Conservation (phyloP, 2,888 invertebrate species). For the Lapara coniferarum region DNA sequence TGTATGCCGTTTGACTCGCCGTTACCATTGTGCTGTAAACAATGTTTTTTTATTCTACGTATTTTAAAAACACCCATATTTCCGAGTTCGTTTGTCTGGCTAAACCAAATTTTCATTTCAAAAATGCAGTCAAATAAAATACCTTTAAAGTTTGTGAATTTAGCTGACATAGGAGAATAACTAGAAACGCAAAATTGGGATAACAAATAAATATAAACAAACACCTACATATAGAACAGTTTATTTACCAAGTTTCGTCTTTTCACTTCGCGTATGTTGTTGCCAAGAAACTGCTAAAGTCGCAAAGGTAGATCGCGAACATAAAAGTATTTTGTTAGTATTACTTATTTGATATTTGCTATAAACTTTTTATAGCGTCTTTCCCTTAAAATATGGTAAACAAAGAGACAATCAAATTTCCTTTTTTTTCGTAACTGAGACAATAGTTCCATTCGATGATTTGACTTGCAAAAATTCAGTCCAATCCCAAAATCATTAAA, state of each 20-base stretch:
- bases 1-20: too few relatives aligned
- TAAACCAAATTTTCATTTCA: neutral
- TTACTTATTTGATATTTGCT: constrained; percentile 11
- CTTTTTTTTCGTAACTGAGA: neutral
- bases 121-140: neutral
- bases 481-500: too few relatives aligned
- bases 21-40: too few relatives aligned
- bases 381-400: constrained; percentile 11
- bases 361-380: constrained; percentile 4
- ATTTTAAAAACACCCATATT: too few relatives aligned
- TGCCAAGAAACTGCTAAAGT: constrained; percentile 22
- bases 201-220: neutral
- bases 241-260: constrained; percentile 20
- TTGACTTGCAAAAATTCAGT: too few relatives aligned
- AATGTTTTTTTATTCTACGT: too few relatives aligned
- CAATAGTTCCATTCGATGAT: too few relatives aligned
- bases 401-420: constrained; percentile 2
- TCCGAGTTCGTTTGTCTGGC: too few relatives aligned
- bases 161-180: neutral
- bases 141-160: neutral
- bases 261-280: constrained; percentile 10
- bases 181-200: neutral
- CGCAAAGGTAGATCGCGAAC: constrained; percentile 22
- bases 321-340: constrained; percentile 19
- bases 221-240: neutral